Evolutionary conservation across 2,888 invertebrate species (phyloP), one percentile per base, ranked within the genome.

Genomic region (Callyntrura sp.): DNA sequence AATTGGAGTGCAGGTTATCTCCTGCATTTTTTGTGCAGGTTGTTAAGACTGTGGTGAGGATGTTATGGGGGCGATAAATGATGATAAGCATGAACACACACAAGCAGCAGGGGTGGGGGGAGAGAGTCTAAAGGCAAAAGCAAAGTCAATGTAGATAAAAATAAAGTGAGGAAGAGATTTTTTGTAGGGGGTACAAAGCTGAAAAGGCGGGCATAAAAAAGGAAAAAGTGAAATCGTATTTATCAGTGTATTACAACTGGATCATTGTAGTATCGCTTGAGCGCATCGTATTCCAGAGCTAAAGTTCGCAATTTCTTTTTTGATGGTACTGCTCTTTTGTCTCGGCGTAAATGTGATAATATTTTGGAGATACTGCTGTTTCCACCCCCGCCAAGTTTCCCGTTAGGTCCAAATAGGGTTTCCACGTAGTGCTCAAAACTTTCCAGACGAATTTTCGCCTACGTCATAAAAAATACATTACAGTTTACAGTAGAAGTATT

Each of bases 391-490:
- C 96, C 97, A 3, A 97, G 95, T 0, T 97, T 96, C 0, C 97
- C 97, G 90, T 96, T 96, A 2, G 97, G 97, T 0, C 98, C 98
- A 94, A 99, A 98, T 91, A 97, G 95, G 35, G 96, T 96, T 94
- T 98, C 98, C 79, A 98, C 96, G 94, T 98, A 96, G 92, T 96
- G 96, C 94, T 99, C 99, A 93, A 99, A 96, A 1, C 98, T 99
- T 95, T 98, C 98, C 11, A 96, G 96, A 89, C 98, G 96, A 4
- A 97, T 96, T 94, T 97, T 97, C 76, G 98, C 95, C 96, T 97
- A 14, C 25, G 65, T 25, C 65, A 68, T 20, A 79, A 55, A 48
- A 51, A 76, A 65, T 17, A 81, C 51, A 28, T 11, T 17, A 20
- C 6, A 25, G 6, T 35, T 35, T 35, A 6, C 2, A 35, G 35